A percentile compares a stretch with the other conserved stretches of the same genome.
phyloP scores from a whole-genome alignment of 2,113 vertebrate species.

The Cinclus cinclus region DNA sequence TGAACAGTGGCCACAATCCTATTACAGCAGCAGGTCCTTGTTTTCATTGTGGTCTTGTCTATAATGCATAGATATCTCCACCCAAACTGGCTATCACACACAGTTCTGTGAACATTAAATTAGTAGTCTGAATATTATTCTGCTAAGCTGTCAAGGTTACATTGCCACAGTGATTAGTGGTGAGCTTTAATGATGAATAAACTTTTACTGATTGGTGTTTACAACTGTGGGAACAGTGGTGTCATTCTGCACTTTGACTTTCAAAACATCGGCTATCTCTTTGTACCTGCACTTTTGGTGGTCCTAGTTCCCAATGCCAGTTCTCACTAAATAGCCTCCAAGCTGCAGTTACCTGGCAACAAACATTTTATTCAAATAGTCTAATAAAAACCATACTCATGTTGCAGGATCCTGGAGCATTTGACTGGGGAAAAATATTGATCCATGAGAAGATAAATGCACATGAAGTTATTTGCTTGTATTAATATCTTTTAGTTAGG shows the following conservation, averaged over 20 bases:
- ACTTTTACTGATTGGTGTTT: neutral
- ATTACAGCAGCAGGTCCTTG: neutral
- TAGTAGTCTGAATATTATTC: neutral
- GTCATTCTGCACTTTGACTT: neutral
- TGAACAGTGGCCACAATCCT: neutral
- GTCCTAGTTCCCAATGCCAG: neutral
- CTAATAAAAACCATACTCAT: neutral
- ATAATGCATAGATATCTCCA: neutral
- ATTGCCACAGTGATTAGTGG: neutral
- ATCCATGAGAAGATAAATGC: accelerated
- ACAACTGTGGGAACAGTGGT: neutral
- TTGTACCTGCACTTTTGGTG: neutral
- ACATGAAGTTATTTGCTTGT: neutral
- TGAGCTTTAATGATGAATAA: neutral
- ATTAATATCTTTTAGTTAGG: neutral
- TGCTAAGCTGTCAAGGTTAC: neutral
- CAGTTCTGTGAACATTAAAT: neutral
- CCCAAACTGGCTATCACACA: neutral
- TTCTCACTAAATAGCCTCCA: neutral
- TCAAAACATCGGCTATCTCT: neutral
- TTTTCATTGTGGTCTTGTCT: neutral
- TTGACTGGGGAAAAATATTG: neutral
- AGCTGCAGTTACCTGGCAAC: neutral
- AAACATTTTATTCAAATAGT: neutral
- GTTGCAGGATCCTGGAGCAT: neutral